These are phyloP conservation scores for Trachelipus rathkii DNA, from an alignment of 1,140 invertebrate species.

Conservation along the genomic window DNA sequence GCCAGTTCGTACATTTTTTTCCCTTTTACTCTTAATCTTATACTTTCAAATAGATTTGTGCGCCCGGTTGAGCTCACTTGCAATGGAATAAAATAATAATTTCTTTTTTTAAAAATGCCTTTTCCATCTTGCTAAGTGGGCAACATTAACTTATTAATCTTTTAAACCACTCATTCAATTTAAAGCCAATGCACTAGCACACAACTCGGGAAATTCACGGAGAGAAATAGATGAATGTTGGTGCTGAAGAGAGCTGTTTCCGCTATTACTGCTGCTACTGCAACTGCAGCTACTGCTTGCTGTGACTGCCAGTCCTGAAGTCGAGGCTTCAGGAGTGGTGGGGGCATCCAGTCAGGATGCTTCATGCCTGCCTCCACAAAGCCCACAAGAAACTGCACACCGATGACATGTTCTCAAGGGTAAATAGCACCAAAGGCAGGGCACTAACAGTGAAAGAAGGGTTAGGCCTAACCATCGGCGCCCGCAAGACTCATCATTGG, in stretches of 20 bases:
- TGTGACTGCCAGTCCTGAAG: conserved; percentile 1
- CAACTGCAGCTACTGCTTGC: not conserved
- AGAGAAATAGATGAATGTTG: not conserved
- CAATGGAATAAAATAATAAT: no score
- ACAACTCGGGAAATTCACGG: not conserved
- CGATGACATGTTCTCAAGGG: conserved; percentile 77
- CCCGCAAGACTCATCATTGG: conserved; percentile 48
- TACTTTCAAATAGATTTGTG: no score
- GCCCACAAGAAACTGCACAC: conserved; percentile 55
- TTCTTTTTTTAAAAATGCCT: no score
- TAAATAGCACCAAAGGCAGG: conserved; percentile 89
- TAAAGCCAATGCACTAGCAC: not conserved
- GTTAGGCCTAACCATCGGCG: conserved; percentile 75
- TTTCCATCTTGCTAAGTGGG: no score
- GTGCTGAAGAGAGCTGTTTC: not conserved
- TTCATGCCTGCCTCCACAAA: conserved; percentile 57
- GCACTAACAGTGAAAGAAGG: conserved; percentile 78
- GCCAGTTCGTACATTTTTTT: no score
- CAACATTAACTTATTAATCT: no score
- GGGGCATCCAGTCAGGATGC: conserved; percentile 37
- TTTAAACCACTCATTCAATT: not conserved
- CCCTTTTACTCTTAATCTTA: no score
- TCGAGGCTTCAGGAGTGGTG: not conserved
- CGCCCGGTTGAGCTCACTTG: no score
- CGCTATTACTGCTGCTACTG: not conserved